Base-by-base conservation (phyloP, 30 jellyfish, hydroid and myxozoan genomes). In the Cassiopea andromeda region DNA sequence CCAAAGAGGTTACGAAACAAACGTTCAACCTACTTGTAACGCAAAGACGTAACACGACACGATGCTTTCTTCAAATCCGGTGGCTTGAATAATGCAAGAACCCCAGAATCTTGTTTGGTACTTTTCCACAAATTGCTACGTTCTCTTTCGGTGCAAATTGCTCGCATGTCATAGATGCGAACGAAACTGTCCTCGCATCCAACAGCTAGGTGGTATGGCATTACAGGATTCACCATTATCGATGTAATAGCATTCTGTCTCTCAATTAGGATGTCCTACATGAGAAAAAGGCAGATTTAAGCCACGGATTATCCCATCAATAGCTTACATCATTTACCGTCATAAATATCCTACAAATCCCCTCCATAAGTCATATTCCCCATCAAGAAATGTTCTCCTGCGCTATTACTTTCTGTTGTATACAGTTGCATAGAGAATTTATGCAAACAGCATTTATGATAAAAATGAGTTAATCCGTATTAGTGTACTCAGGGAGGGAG, bases 111-210 rank as follows among this genome's bases (percentile, higher is more conserved):
- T 68, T 78, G 38, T 19, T 60, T 78, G 49, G 77, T 48, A 46
- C 87, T 57, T 54, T 77, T 58, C 58, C 49, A 47, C 16, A 79
- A 71, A 61, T 67, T 16, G 73, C 94, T 84, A 7, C 84, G 78
- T 69, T 83, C 90, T 60, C 48, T 58, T 48, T 60, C 82, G 2
- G 97, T 82, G 45, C 90, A 83, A 27, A 93, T 81, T 80, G 80
- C 75, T 10, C 98, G 86, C 68, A 87, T 73, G 91, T 93, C 98
- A 59, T 80, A 93, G 38, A 93, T 78, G n/a, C 96, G 88, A 2
- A 89, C 96, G 67, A 27, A 58, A 82, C 98, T 88, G 70, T 93
- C 98, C 46, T 88, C 93, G 95, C 98, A 86, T 17, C 98, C 98
- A 49, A 84, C 85, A 38, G 97, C 98, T 13, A 93, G 76, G 13